A percentile compares a stretch with the other conserved stretches of the same genome.
These are phyloP conservation scores for Alca torda DNA, from an alignment of 2,797 vertebrate species.

Conservation along the genomic window DNA sequence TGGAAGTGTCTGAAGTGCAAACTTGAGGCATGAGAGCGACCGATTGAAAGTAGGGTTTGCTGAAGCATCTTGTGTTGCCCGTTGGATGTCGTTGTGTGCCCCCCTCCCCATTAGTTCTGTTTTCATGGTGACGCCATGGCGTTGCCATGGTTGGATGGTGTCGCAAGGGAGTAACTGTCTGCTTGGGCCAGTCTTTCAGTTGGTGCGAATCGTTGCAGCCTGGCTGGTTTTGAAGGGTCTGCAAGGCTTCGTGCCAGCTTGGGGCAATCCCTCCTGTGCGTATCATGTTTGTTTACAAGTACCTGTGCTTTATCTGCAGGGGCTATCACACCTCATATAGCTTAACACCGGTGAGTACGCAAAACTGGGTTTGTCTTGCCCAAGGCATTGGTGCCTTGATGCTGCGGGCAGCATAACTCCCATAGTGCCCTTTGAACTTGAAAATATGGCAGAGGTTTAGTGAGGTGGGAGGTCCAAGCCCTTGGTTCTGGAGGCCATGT, in stretches of 20 bases:
- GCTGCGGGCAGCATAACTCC: background rate
- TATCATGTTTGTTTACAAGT: rapidly evolving
- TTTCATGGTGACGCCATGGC: rapidly evolving
- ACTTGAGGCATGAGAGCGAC: background rate
- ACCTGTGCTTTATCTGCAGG: rapidly evolving
- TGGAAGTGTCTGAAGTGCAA: background rate
- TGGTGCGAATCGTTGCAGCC: background rate
- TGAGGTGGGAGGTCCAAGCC: background rate
- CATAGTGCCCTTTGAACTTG: background rate
- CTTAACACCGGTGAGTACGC: rapidly evolving
- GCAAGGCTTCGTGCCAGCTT: background rate
- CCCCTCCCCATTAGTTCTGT: rapidly evolving
- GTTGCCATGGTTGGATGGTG: rapidly evolving
- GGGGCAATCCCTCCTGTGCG: rapidly evolving
- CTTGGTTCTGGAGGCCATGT: background rate
- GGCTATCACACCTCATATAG: rapidly evolving
- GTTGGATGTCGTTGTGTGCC: rapidly evolving
- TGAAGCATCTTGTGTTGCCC: background rate
- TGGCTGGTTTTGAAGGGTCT: background rate
- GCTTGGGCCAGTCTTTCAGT: too few species aligned
- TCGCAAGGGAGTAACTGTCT: background rate
- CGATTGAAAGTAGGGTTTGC: background rate
- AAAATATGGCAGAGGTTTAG: background rate
- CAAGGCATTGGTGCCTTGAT: background rate
- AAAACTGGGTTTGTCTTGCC: background rate